Percentiles rank a stretch among this genome's conserved stretches.
These are phyloP conservation scores for Procambarus virginalis DNA, from an alignment of 1,140 invertebrate genomes.

Conservation along the genomic window DNA sequence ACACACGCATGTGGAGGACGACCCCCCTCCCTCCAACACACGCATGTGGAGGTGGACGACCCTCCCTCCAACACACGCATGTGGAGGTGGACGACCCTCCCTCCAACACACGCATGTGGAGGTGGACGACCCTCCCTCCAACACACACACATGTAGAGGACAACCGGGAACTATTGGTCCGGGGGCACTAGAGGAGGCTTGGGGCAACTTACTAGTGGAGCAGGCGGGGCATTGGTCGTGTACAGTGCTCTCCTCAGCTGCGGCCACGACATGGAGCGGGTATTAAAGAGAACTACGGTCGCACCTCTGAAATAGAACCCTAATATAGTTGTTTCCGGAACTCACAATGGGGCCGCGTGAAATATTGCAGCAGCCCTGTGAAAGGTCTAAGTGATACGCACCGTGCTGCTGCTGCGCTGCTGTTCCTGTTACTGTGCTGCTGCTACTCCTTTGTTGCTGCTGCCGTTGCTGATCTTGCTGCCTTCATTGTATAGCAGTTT, in stretches of 20 bases:
- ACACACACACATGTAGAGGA: no score
- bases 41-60: no score
- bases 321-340: conserved; percentile 67
- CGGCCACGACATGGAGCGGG: conserved; percentile 53
- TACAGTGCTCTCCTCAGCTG: conserved; percentile 14
- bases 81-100: no score
- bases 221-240: conserved; percentile 22
- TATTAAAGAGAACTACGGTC: conserved; percentile 65
- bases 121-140: no score
- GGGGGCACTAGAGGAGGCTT: not conserved
- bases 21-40: no score
- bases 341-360: conserved; percentile 63
- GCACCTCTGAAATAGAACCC: conserved; percentile 68
- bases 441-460: not conserved
- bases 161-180: not conserved
- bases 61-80: no score
- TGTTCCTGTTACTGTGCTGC: not conserved
- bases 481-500: not conserved
- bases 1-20: no score
- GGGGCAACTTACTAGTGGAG: no score
- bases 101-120: no score
- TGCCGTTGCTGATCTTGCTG: not conserved
- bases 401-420: not conserved
- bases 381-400: conserved; percentile 65
- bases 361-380: conserved; percentile 54